Evolutionary conservation across 2,888 invertebrate species (phyloP), one percentile per base, ranked within the genome.

Genomic region (Platycheirus rosarum): DNA sequence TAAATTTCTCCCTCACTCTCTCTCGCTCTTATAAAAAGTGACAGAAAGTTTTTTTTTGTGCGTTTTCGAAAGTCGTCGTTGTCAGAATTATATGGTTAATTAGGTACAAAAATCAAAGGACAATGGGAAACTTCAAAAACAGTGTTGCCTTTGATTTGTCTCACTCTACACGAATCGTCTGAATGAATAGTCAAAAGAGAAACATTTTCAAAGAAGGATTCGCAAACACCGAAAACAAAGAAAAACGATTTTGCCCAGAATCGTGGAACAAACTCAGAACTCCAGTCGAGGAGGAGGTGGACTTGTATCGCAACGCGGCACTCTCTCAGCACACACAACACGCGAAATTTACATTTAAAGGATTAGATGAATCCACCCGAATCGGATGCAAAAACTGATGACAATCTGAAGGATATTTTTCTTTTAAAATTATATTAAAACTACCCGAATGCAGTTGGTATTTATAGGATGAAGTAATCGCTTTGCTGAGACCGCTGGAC

Each of bases 401-500:
- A 55, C 16, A 53, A 37, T 60, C 57, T n/a, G n/a, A 23, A 63
- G 69, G 60, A 51, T 75, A 16, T 35, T 40, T 23, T 2, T 42
- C 18, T 44, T 29, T n/a, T n/a, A n/a, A n/a, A 55, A 57, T 62
- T 66, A 48, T 44, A 29, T 46, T 11, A 68, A 77, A 82, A 77
- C 44, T 57, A 73, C 48, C 26, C 82, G 77, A 73, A 71, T 73
- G 71, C 68, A 82, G 62, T 51, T 82, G 73, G 49, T 82, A 77
- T 77, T 73, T 82, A 73, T 68, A 77, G 66, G 68, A 82, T 71
- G 73, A 73, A 77, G 82, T 68, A 55, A 82, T 82, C 77, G 71
- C 77, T 82, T 82, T 77, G 65, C 63, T 73, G 77, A 77, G 71
- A 77, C 82, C 71, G 82, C 82, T 82, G 55, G 63, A 82, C 73